Evolutionary conservation across 2,888 invertebrate species (phyloP).

Genomic region (Stenoptilia bipunctidactyla): DNA sequence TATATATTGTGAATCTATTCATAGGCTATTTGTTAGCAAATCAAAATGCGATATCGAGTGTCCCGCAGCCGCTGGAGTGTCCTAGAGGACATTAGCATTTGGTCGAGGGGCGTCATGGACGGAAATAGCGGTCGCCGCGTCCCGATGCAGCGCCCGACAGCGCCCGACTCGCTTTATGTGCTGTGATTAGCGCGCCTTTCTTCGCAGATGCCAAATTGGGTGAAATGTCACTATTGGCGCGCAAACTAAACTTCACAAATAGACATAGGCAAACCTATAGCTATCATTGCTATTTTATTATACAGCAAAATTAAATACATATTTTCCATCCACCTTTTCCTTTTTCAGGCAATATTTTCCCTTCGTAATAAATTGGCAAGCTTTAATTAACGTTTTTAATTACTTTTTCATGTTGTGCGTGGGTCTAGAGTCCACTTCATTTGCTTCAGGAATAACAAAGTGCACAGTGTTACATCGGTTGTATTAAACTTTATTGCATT

Average conservation of each 20-base stretch:
- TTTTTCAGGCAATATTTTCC: background rate
- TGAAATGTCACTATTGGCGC: slow-evolving; percentile 56
- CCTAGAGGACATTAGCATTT: slow-evolving; percentile 69
- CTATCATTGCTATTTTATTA: slow-evolving; percentile 1
- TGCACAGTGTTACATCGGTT: slow-evolving; percentile 41
- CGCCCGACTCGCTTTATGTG: too few relatives aligned
- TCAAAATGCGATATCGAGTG: slow-evolving; percentile 7
- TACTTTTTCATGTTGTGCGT: slow-evolving; percentile 10
- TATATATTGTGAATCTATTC: background rate
- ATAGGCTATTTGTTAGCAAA: background rate
- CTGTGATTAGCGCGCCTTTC: background rate
- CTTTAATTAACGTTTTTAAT: slow-evolving; percentile 1
- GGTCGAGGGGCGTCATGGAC: slow-evolving; percentile 54
- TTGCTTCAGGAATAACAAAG: slow-evolving; percentile 41
- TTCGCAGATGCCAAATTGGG: background rate
- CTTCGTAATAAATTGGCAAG: background rate
- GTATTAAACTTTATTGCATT: slow-evolving; percentile 55
- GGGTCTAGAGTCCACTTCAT: slow-evolving; percentile 23
- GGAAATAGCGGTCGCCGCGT: slow-evolving; percentile 38
- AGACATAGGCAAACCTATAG: too few relatives aligned
- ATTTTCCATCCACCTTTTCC: background rate
- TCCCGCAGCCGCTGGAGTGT: slow-evolving; percentile 45
- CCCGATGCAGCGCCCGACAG: background rate
- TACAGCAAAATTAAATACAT: background rate
- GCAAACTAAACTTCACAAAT: too few relatives aligned